Evolutionary conservation across 35 echinoderm and acorn worm species (phyloP).

Genomic region (Apostichopus californicus): DNA sequence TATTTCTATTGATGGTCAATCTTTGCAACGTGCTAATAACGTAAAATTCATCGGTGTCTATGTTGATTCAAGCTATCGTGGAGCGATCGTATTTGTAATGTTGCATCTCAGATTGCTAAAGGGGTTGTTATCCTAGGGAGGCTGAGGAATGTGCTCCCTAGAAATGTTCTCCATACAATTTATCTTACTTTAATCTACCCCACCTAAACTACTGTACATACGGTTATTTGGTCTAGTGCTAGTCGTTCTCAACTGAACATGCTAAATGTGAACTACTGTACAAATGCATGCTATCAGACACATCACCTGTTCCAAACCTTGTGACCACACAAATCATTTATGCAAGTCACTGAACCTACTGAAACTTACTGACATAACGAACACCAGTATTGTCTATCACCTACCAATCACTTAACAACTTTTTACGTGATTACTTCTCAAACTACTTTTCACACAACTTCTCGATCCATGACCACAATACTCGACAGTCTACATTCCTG

Average conservation of each 20-base stretch:
- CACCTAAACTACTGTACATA: no score
- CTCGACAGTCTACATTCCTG: no score
- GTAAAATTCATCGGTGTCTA: background rate
- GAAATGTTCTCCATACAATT: background rate
- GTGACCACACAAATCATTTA: background rate
- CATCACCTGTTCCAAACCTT: background rate
- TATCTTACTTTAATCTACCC: background rate
- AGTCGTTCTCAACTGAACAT: no score
- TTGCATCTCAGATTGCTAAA: no score
- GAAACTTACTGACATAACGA: background rate
- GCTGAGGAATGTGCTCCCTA: no score
- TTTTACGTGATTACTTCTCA: background rate
- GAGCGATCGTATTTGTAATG: background rate
- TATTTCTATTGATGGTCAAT: background rate
- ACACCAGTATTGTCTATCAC: background rate
- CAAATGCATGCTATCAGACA: slow-evolving; percentile 6
- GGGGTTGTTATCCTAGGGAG: no score
- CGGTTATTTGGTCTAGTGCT: no score
- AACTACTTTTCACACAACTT: no score
- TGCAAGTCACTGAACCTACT: slow-evolving; percentile 6
- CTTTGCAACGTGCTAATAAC: background rate
- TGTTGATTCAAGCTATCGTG: background rate
- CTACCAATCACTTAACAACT: background rate
- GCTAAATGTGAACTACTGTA: no score
- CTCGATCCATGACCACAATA: no score